Evolutionary conservation across 2,113 vertebrate species (phyloP).

Genomic region (Pionites leucogaster): DNA sequence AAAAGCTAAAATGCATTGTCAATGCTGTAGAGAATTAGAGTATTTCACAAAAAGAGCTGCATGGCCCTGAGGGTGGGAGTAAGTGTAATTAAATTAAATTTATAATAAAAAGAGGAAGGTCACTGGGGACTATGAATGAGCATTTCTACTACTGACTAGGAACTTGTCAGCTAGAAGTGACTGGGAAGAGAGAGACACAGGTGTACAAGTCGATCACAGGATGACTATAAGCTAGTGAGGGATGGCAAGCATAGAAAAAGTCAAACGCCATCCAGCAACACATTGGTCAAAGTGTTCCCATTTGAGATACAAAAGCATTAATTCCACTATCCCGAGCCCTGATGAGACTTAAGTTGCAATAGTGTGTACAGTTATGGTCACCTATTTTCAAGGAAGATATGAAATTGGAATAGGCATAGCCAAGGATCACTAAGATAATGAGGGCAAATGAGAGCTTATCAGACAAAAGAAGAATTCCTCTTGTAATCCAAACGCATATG

Average conservation of each 20-base stretch:
- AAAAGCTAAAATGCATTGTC: conserved; percentile 28
- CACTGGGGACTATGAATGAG: background rate
- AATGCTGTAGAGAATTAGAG: background rate
- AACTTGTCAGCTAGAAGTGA: background rate
- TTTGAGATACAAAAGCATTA: background rate
- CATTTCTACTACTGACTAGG: conserved; percentile 8
- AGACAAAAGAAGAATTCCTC: background rate
- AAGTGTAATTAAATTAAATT: background rate
- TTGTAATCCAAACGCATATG: background rate
- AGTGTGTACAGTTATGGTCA: background rate
- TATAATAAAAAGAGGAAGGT: conserved; percentile 20
- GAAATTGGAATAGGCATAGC: background rate
- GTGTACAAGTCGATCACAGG: background rate
- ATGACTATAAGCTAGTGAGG: background rate
- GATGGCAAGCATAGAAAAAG: background rate
- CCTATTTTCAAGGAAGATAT: background rate
- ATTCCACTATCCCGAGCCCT: background rate
- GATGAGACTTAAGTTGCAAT: background rate
- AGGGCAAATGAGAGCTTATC: background rate
- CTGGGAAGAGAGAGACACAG: background rate
- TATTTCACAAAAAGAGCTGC: conserved; percentile 4
- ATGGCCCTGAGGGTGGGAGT: background rate
- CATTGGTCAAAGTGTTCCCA: background rate
- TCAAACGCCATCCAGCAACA: background rate
- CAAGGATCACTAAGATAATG: background rate